Evolutionary conservation across 2,797 vertebrate genomes (phyloP), one percentile per base, ranked within the genome.

Genomic region (Chiloscyllium punctatum): DNA sequence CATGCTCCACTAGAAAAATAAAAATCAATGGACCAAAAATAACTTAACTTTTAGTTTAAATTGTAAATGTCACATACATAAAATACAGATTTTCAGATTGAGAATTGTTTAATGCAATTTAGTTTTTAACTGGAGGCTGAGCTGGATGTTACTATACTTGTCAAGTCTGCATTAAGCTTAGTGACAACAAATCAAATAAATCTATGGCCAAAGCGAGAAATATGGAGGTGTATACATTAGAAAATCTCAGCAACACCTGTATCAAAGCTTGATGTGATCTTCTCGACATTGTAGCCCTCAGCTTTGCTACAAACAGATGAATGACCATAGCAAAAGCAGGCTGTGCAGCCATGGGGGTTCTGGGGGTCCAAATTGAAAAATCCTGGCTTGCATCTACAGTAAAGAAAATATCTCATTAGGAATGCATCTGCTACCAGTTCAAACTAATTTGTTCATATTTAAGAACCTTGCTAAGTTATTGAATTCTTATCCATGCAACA

Each of bases 251-350:
- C 95, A 96, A 97, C 97, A 99, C 99, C 99, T 96, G 96, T 97
- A 95, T 97, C 95, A 62, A 99, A 99, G 96, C 96, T 96, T 2
- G 99, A 99, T 57, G 97, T 97, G 96, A 99, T 95, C 69, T 96
- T 96, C 96, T 98, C 97, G 33, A 97, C 74, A 96, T 98, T 98
- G 97, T 98, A 99, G 96, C 98, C 99, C 0, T 97, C 77, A 0
- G 98, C 98, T 3, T 96, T 99, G 90, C 98, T 97, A 88, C 99
- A 99, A 96, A 99, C 99, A 0, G 99, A 99, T 0, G 99, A 99
- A 97, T 99, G 99, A 33, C 98, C 98, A 96, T 98, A 99, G 97
- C 99, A 99, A 97, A 99, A 99, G 96, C 99, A 99, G 0, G 99
- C 98, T 0, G 98, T 99, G 97, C 99, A 99, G 95, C 99, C 99